phyloP scores from a whole-genome alignment of 1,140 invertebrate species.

The Mamestra configurata region DNA sequence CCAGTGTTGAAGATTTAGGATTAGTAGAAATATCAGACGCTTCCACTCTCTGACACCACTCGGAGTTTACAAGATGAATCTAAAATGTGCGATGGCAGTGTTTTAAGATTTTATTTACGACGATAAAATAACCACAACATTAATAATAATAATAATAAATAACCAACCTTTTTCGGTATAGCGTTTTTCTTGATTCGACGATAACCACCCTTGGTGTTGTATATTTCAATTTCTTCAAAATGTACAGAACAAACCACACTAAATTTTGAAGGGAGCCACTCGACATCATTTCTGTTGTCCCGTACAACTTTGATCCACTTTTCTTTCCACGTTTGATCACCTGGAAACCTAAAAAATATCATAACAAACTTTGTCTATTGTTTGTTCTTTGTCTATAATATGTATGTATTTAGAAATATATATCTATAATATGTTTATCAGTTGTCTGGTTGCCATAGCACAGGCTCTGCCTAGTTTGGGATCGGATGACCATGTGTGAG shows the following conservation, averaged over 20 bases:
- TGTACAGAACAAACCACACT: slow-evolving; percentile 47
- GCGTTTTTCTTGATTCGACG: slow-evolving; percentile 35
- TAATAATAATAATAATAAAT: not conserved
- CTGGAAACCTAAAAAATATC: slow-evolving; percentile 39
- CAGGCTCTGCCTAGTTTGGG: too few relatives aligned
- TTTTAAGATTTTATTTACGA: not conserved
- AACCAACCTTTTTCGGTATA: slow-evolving; percentile 37
- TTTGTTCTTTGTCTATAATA: too few relatives aligned
- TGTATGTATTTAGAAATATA: too few relatives aligned
- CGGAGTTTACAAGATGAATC: not conserved
- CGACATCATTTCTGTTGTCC: slow-evolving; percentile 20
- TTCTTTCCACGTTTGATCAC: slow-evolving; percentile 15
- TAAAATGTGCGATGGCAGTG: not conserved
- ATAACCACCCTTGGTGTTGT: slow-evolving; percentile 28
- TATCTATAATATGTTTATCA: too few relatives aligned
- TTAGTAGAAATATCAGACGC: not conserved
- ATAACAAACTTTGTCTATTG: not conserved
- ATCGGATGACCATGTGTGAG: too few relatives aligned
- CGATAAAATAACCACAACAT: not conserved
- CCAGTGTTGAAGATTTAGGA: not conserved
- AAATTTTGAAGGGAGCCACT: slow-evolving; percentile 35
- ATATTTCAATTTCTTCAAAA: slow-evolving; percentile 26
- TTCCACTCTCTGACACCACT: not conserved
- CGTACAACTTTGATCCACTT: slow-evolving; percentile 38
- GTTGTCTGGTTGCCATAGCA: too few relatives aligned